A percentile compares a stretch with the other conserved stretches of the same genome.
Conservation (phyloP, 2,888 invertebrate species). For the Thyatira batis region DNA sequence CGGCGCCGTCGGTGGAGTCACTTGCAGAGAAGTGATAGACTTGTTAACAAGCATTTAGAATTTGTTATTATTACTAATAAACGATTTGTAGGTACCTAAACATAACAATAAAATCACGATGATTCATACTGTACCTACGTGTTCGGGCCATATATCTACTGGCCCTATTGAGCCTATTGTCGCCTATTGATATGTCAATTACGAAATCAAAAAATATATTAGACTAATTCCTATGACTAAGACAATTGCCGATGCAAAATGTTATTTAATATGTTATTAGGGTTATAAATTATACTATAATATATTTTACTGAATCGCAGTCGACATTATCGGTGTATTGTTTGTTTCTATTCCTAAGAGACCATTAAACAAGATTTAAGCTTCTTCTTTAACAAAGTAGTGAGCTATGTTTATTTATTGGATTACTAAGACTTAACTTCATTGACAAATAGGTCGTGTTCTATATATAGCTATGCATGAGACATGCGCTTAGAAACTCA, state of each 20-base stretch:
- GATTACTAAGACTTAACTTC: background rate
- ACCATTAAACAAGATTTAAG: background rate
- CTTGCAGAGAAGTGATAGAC: conserved; percentile 44
- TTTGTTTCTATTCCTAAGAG: no score
- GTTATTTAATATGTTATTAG: background rate
- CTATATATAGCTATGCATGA: background rate
- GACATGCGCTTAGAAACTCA: background rate
- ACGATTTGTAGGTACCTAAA: background rate
- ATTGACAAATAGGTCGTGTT: conserved; percentile 3
- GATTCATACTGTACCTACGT: background rate
- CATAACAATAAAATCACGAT: background rate
- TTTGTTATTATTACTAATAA: background rate
- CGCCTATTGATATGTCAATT: no score
- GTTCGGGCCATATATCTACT: background rate
- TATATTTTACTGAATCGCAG: no score
- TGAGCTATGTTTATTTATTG: background rate
- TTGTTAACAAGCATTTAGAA: background rate
- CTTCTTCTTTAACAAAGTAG: background rate
- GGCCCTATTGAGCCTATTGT: no score
- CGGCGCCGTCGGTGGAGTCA: conserved; percentile 43
- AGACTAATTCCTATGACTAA: no score
- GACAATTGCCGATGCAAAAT: background rate
- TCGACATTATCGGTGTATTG: no score
- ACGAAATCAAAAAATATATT: background rate
- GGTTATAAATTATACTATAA: no score